phyloP scores from a whole-genome alignment of 2,888 invertebrate genomes.

The Eupithecia dodoneata region DNA sequence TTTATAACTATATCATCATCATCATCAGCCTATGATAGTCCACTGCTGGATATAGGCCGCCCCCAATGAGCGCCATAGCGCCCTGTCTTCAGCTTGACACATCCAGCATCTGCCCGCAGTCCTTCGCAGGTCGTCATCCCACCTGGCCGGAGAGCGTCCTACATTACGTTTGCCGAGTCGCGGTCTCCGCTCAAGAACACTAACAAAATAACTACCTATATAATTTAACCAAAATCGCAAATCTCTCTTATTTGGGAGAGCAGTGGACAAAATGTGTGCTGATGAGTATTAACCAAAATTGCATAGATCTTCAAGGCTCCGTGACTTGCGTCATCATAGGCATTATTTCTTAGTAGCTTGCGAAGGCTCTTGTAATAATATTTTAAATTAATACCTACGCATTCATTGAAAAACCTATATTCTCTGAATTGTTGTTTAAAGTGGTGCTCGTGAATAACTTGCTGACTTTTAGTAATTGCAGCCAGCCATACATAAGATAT shows the following conservation, averaged over 20 bases:
- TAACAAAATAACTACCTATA: too few relatives aligned
- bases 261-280: neutral
- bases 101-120: too few relatives aligned
- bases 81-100: too few relatives aligned
- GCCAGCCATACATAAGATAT: neutral
- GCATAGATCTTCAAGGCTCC: conserved; percentile 13
- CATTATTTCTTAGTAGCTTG: conserved; percentile 19
- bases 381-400: conserved; percentile 23
- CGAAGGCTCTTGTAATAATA: conserved; percentile 27
- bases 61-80: too few relatives aligned
- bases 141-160: too few relatives aligned
- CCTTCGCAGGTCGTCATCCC: too few relatives aligned
- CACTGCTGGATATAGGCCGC: too few relatives aligned
- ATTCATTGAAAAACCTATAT: conserved; percentile 12
- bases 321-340: conserved; percentile 27
- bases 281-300: neutral
- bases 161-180: too few relatives aligned
- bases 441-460: neutral
- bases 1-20: neutral
- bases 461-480: neutral
- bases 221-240: neutral
- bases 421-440: neutral
- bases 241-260: neutral
- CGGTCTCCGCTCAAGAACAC: too few relatives aligned
- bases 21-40: too few relatives aligned